Evolutionary conservation across 2,888 invertebrate species (phyloP).

Genomic region (Calephelis perditalis): DNA sequence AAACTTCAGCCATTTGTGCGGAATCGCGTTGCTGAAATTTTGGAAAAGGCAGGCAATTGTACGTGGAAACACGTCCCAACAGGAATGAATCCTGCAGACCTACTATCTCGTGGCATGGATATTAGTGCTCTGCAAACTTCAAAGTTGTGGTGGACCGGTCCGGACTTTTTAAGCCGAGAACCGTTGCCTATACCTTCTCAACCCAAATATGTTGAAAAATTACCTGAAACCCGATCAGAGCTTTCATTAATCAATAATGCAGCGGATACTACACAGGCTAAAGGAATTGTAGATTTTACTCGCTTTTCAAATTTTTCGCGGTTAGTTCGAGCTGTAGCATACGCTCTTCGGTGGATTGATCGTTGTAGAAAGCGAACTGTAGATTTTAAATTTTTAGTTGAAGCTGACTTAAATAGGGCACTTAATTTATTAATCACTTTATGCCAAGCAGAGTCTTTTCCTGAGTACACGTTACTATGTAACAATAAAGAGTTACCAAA

Average conservation of each 20-base stretch:
- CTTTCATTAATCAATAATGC: too few relatives aligned
- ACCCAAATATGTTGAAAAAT: too few relatives aligned
- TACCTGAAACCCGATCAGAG: too few relatives aligned
- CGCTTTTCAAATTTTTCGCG: conserved; percentile 21
- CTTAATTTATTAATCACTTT: neutral
- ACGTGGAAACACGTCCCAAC: conserved; percentile 9
- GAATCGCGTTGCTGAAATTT: conserved; percentile 28
- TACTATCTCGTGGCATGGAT: too few relatives aligned
- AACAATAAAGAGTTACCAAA: conserved; percentile 15
- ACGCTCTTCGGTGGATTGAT: conserved; percentile 17
- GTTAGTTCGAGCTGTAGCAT: conserved; percentile 17
- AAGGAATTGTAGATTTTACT: neutral
- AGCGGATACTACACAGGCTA: too few relatives aligned
- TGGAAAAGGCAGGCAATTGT: conserved; percentile 22
- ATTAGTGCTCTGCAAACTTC: too few relatives aligned
- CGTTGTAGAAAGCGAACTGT: conserved; percentile 12
- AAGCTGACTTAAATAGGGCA: neutral
- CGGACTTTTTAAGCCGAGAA: too few relatives aligned
- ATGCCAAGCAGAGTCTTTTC: neutral
- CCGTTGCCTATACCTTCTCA: too few relatives aligned
- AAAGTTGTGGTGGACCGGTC: too few relatives aligned
- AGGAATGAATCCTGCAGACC: too few relatives aligned
- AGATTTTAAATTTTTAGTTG: conserved; percentile 7
- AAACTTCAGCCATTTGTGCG: conserved; percentile 32
- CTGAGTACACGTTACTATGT: conserved; percentile 9